Evolutionary conservation across 2,113 vertebrate genomes (phyloP).

Genomic region (Motacilla alba): DNA sequence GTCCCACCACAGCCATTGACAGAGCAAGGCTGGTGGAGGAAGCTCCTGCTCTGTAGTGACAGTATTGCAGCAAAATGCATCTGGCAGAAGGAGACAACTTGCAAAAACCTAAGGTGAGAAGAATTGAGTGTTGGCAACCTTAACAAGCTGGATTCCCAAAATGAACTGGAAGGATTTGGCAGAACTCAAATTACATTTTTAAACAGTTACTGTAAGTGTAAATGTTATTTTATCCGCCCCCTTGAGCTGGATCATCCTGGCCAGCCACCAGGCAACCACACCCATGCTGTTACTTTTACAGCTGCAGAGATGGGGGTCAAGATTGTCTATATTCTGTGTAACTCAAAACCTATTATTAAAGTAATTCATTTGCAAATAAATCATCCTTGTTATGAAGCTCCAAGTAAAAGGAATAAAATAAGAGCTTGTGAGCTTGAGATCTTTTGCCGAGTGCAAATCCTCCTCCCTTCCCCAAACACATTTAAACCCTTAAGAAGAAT

Average conservation of each 20-base stretch:
- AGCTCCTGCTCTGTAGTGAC: not conserved
- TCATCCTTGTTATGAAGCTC: not conserved
- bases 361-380: constrained; percentile 49
- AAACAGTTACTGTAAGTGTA: constrained; percentile 61
- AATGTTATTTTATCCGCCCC: constrained; percentile 68
- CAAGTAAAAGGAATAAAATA: not conserved
- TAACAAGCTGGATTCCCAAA: not conserved
- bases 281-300: constrained; percentile 49
- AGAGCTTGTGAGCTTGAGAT: not conserved
- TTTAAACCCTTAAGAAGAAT: not conserved
- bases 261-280: constrained; percentile 44
- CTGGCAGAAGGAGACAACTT: not conserved
- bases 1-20: not conserved
- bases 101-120: not conserved
- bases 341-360: constrained; percentile 14
- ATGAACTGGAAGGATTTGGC: constrained; percentile 22
- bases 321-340: not conserved
- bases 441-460: not conserved
- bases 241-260: constrained; percentile 56
- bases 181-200: constrained; percentile 54
- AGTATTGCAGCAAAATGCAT: not conserved
- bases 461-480: not conserved
- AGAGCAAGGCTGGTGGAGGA: not conserved
- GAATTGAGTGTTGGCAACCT: not conserved
- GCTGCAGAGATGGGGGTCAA: constrained; percentile 39